These are phyloP conservation scores for Erythrocercus mccallii DNA, from an alignment of 2,113 vertebrate genomes.

Conservation along the genomic window DNA sequence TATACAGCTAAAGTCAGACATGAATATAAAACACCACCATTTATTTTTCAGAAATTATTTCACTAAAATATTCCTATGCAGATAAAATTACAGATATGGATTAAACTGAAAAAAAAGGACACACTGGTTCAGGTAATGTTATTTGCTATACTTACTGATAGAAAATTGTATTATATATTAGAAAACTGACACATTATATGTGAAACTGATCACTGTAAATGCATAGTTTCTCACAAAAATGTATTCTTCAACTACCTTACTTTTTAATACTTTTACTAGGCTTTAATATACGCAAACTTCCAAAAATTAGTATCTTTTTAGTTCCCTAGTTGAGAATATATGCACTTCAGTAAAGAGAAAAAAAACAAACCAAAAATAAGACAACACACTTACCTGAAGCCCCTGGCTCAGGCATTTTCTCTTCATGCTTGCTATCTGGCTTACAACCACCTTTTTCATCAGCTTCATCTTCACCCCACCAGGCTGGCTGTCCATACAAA, in stretches of 20 bases:
- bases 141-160: background rate
- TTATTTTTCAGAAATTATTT: background rate
- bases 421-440: slow-evolving; percentile 81
- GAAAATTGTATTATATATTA: background rate
- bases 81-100: background rate
- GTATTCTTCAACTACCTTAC: background rate
- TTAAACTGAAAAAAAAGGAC: background rate
- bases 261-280: background rate
- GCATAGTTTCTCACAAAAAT: background rate
- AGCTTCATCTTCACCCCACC: slow-evolving; percentile 96
- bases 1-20: background rate
- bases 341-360: background rate
- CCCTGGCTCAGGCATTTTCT: slow-evolving; percentile 78
- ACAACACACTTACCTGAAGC: slow-evolving; percentile 74
- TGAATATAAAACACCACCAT: background rate
- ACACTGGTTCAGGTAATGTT: background rate
- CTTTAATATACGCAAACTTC: background rate
- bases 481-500: slow-evolving; percentile 94
- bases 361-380: background rate
- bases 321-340: background rate
- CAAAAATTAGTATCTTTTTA: background rate
- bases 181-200: background rate
- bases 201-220: background rate
- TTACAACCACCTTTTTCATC: slow-evolving; percentile 89
- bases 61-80: background rate